These are phyloP conservation scores for Tethya wilhelma DNA, from an alignment of 37 sponge, comb jelly and placozoan genomes.

Conservation along the genomic window DNA sequence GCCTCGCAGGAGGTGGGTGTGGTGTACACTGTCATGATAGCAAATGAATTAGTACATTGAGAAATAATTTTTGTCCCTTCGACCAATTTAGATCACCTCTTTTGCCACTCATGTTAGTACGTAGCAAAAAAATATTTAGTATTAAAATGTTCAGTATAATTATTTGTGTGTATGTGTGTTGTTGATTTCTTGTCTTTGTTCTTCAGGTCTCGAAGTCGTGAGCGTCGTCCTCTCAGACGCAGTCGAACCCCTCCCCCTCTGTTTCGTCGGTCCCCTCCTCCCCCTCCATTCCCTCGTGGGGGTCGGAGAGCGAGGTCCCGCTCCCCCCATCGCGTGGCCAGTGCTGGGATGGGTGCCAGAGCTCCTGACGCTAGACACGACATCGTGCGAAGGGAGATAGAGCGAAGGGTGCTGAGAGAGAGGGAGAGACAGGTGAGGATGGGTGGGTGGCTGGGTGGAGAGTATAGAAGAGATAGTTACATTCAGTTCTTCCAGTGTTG, in stretches of 20 bases:
- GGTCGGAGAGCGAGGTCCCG: neutral
- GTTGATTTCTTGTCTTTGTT: neutral
- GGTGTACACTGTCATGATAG: no score
- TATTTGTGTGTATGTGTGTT: no score
- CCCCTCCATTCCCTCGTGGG: neutral
- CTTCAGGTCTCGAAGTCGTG: constrained; percentile 27
- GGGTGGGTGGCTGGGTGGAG: no score
- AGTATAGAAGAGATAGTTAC: no score
- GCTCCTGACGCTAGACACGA: constrained; percentile 8
- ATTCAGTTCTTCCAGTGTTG: no score
- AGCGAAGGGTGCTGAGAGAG: constrained; percentile 17
- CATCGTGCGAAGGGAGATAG: constrained; percentile 14
- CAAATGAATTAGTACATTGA: no score
- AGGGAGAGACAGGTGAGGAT: constrained; percentile 38
- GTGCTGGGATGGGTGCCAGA: neutral
- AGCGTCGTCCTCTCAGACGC: neutral
- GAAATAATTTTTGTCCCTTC: no score
- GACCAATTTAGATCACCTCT: no score
- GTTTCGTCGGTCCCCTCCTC: constrained; percentile 5
- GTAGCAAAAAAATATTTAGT: no score
- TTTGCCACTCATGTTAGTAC: no score
- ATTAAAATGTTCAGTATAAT: no score
- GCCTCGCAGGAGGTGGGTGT: no score
- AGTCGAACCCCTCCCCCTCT: neutral
- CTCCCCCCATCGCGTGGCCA: neutral